Base-by-base conservation (phyloP, 2,797 vertebrate genomes). In the Gobio occitaniae region DNA sequence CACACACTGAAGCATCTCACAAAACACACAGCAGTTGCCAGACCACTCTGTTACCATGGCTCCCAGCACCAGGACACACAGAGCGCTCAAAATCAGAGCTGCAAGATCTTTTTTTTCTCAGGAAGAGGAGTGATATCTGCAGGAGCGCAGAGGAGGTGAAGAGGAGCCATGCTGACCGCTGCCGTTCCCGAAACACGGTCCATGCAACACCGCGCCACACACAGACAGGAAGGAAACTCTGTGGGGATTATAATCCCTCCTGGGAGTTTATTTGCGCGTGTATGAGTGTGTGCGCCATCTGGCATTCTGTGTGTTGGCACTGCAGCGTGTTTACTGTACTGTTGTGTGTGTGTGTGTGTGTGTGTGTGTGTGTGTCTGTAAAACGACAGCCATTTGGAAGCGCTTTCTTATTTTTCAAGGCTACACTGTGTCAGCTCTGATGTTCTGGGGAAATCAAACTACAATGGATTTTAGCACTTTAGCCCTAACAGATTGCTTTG, bases 11-110 rank as follows among this genome's bases (percentile, higher is more conserved):
- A 61, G 81, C 77, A 89, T 81, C 74, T 72, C 79, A 79, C 69
- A 54, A 65, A 84, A 84, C 75, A 86, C 89, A 84, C 72, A 87
- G 83, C 79, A 88, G 83, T 70, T 78, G 38, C 69, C 87, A 88
- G 79, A 82, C 75, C 88, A 85, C 84, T 82, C 86, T 54, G 86
- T 88, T 90, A 80, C 88, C 84, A 87, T 81, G 86, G 82, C 68
- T 87, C 80, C 84, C 85, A 88, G 59, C 79, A 87, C 86, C 82
- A 65, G 54, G 59, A 80, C 59, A 85, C 44, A 81, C 11, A 19
- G 72, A 84, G 77, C 7, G 32, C 76, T 84, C 65, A 78, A 50
- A 84, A 54, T 38, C 68, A 83, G 78, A 78, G 70, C 80, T 32
- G 69, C 54, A 25, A 48, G 19, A 63, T 61, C 25, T 79, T 83